These are phyloP conservation scores for Pristionchus japonicus DNA, from an alignment of 2,888 invertebrate genomes.

Conservation along the genomic window DNA sequence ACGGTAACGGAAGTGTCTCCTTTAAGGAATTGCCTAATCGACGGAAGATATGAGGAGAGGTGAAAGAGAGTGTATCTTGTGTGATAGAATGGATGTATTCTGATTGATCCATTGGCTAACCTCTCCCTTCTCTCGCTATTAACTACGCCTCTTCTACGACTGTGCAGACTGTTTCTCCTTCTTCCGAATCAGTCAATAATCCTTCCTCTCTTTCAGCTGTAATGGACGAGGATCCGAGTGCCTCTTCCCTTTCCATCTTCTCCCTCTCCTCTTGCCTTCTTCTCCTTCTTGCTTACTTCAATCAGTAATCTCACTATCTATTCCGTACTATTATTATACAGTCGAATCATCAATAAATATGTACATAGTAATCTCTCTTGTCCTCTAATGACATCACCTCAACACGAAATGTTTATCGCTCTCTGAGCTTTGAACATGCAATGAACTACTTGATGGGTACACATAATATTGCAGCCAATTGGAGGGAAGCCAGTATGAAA, in stretches of 20 bases:
- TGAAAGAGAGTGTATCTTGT: not conserved
- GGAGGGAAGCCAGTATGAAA: not conserved
- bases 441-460: slow-evolving; percentile 6
- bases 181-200: not conserved
- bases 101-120: not conserved
- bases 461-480: slow-evolving; percentile 33
- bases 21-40: slow-evolving; percentile 15
- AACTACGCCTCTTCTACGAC: not conserved
- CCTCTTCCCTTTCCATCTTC: not conserved
- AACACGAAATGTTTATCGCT: not conserved
- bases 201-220: not conserved
- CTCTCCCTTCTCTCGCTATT: not conserved
- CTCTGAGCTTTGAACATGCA: not conserved
- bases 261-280: not conserved
- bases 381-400: not conserved
- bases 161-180: not conserved
- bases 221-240: not conserved
- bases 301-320: not conserved
- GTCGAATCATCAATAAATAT: not conserved
- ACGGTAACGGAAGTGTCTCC: not conserved
- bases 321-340: not conserved
- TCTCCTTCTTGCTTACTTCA: not conserved
- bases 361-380: not conserved
- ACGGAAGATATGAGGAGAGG: not conserved
- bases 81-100: not conserved